Base-by-base conservation (phyloP, 1,140 invertebrate genomes). In the Leptonema lineaticorne region DNA sequence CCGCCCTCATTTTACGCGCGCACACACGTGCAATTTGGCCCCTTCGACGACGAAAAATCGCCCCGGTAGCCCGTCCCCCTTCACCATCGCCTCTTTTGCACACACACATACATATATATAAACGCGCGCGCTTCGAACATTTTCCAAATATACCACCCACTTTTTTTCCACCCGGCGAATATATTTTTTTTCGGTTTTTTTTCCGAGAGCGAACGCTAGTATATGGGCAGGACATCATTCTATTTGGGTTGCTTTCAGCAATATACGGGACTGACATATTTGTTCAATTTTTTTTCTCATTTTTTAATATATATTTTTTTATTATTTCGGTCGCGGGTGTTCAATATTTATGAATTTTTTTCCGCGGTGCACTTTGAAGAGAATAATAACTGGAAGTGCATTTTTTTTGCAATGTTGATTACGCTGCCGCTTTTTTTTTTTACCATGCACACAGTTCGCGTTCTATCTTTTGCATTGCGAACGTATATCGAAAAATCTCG, bases 231-330 rank as follows among this genome's bases (percentile, higher is more conserved):
- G 62, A 45, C 33, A 37, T 64, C 62, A 64, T 50, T 64, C 62
- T 64, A 64, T 64, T 64, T 64, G 62, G 62, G 62, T 64, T 64
- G 62, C 62, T 64, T 64, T 64, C 62, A 64, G 62, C 62, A 50
- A 64, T 64, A 64, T 50, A 64, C 62, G 37, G 62, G 62, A 50
- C 29, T 27, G 24, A 37, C 33, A 53, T 64, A 53, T 64, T 64
- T 64, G n/a, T 64, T 64, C 22, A 50, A 26, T 63, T 62, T 41
- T 63, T 63, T 63, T 63, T 63, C 22, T 16, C 9, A 2, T 28
- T 11, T 16, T 6, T 33, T 58, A 29, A 29, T 33, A n/a, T 9
- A 33, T 6, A 33, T 33, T 33, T 45, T 45, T 7, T 45, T 45
- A n/a, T 45, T 16, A 45, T 45, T 9, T 16, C 37, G 37, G 37